These are phyloP conservation scores for Oeneis ivallda DNA, from an alignment of 2,888 invertebrate species.

Conservation along the genomic window DNA sequence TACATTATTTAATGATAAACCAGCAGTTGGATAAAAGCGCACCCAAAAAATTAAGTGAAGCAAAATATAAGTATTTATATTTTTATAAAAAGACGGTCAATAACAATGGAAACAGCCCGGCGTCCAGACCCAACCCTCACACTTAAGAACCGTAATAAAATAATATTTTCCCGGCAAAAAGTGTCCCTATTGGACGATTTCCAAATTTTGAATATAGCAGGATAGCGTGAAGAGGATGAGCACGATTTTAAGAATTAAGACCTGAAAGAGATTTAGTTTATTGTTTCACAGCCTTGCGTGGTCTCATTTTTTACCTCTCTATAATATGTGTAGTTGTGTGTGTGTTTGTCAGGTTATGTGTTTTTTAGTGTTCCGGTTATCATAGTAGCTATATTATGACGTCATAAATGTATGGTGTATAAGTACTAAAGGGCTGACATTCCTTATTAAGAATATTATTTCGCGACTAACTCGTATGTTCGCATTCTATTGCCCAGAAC, in stretches of 20 bases:
- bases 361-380: too few species aligned
- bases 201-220: conserved; percentile 38
- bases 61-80: background rate
- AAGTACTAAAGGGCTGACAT: too few species aligned
- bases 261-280: background rate
- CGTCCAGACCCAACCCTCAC: conserved; percentile 18
- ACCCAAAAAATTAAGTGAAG: background rate
- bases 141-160: conserved; percentile 33
- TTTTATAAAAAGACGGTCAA: background rate
- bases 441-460: too few species aligned
- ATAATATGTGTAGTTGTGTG: too few species aligned
- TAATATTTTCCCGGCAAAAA: conserved; percentile 38
- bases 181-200: conserved; percentile 37
- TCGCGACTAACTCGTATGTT: too few species aligned
- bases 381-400: too few species aligned
- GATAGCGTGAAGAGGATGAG: conserved; percentile 31
- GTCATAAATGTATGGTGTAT: too few species aligned
- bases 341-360: too few species aligned
- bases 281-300: background rate
- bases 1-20: too few species aligned
- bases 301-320: too few species aligned
- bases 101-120: conserved; percentile 22
- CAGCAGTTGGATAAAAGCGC: too few species aligned
- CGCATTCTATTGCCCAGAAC: too few species aligned
- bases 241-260: conserved; percentile 21